Conservation (phyloP, 2,888 invertebrate species). For the Lithophane socia region DNA sequence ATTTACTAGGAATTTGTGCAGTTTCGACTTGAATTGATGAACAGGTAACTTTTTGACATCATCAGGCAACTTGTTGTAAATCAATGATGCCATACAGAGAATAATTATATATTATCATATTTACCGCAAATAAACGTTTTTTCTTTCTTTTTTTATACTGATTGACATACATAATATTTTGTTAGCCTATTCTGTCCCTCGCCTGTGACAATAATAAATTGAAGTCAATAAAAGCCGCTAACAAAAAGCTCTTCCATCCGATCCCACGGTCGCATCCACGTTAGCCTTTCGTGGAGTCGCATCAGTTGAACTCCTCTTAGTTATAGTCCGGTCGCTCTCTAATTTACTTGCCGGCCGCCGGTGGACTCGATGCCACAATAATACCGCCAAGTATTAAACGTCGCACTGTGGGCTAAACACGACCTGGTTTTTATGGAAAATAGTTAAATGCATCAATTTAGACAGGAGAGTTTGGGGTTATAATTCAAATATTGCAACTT, state of each 20-base stretch:
- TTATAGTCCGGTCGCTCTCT: slow-evolving; percentile 87
- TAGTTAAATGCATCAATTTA: background rate
- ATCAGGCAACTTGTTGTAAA: too few relatives aligned
- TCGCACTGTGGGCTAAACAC: slow-evolving; percentile 52
- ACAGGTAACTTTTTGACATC: too few relatives aligned
- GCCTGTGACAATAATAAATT: too few relatives aligned
- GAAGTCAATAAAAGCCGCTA: background rate
- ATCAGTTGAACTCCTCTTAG: slow-evolving; percentile 85
- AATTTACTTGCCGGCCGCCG: slow-evolving; percentile 86
- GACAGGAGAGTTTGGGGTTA: too few relatives aligned
- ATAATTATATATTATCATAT: too few relatives aligned
- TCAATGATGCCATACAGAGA: too few relatives aligned
- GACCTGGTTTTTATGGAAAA: background rate
- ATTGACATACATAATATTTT: too few relatives aligned
- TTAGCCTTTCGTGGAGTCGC: slow-evolving; percentile 70
- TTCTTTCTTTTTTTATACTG: too few relatives aligned
- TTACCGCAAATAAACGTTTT: too few relatives aligned
- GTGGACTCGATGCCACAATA: slow-evolving; percentile 79
- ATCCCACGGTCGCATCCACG: slow-evolving; percentile 67
- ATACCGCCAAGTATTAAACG: slow-evolving; percentile 76
- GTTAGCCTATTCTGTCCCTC: too few relatives aligned
- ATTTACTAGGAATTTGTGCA: too few relatives aligned
- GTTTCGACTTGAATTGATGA: too few relatives aligned
- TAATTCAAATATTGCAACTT: background rate
- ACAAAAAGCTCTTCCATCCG: background rate